phyloP scores from a whole-genome alignment of 2,113 vertebrate genomes.

The Anthoscopus minutus region DNA sequence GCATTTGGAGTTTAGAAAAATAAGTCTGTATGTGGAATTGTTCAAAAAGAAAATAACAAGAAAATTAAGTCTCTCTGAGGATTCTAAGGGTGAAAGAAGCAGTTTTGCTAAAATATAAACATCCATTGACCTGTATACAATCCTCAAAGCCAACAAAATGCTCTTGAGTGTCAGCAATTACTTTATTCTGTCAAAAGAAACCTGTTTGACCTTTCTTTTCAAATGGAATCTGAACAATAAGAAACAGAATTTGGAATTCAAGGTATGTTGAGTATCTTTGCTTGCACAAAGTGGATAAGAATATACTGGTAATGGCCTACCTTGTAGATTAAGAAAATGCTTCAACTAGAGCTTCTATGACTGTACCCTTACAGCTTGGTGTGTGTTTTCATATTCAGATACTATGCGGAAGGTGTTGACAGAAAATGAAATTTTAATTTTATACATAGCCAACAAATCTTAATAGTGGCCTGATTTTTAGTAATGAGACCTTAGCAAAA shows the following conservation, averaged over 20 bases:
- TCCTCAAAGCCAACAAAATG: background rate
- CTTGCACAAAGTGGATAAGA: background rate
- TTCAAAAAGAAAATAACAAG: background rate
- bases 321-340: background rate
- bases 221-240: background rate
- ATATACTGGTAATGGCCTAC: background rate
- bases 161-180: background rate
- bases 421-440: constrained; percentile 65
- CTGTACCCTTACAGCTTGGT: constrained; percentile 29
- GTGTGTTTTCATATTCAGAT: constrained; percentile 52
- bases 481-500: constrained; percentile 62
- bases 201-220: background rate
- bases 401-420: constrained; percentile 60
- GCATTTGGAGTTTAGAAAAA: background rate
- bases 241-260: background rate
- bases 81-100: background rate
- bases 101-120: background rate
- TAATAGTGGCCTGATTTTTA: constrained; percentile 61
- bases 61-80: background rate
- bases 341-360: background rate
- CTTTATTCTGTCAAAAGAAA: background rate
- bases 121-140: background rate
- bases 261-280: background rate
- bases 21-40: background rate
- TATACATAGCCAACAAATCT: constrained; percentile 60